These are phyloP conservation scores for Acleris cristana DNA, from an alignment of 2,888 invertebrate species.

Conservation along the genomic window DNA sequence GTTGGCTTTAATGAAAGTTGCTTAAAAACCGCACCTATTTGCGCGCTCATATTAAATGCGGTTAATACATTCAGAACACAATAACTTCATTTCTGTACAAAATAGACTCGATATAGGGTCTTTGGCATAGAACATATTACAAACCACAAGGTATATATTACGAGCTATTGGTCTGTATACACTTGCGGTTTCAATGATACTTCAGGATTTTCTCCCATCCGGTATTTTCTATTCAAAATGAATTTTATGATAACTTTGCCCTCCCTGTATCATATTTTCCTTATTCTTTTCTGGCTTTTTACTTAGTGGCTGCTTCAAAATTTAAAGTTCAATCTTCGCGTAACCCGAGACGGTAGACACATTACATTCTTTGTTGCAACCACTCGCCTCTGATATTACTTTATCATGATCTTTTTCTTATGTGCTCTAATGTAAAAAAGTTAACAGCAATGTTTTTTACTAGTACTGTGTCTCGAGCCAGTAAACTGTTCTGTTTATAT, in stretches of 20 bases:
- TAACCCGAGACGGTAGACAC: slow-evolving; percentile 1
- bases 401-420: slow-evolving; percentile 1
- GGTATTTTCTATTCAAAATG: background rate
- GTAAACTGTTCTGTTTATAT: too few relatives aligned
- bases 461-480: too few relatives aligned
- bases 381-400: slow-evolving; percentile 5
- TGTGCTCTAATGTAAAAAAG: background rate
- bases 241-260: background rate
- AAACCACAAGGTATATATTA: background rate
- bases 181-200: slow-evolving; percentile 26
- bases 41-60: slow-evolving; percentile 19
- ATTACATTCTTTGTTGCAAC: slow-evolving; percentile 20
- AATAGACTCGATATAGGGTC: too few relatives aligned
- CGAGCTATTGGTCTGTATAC: background rate
- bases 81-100: too few relatives aligned
- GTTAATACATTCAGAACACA: slow-evolving; percentile 6
- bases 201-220: background rate
- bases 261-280: background rate
- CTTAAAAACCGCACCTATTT: slow-evolving; percentile 20
- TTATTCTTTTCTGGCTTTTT: slow-evolving; percentile 1
- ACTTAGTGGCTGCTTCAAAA: slow-evolving; percentile 25
- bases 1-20: slow-evolving; percentile 23
- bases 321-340: slow-evolving; percentile 33
- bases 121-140: slow-evolving; percentile 9
- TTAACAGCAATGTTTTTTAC: background rate